Evolutionary conservation across 2,113 vertebrate species (phyloP).

Genomic region (Nesoenas mayeri): DNA sequence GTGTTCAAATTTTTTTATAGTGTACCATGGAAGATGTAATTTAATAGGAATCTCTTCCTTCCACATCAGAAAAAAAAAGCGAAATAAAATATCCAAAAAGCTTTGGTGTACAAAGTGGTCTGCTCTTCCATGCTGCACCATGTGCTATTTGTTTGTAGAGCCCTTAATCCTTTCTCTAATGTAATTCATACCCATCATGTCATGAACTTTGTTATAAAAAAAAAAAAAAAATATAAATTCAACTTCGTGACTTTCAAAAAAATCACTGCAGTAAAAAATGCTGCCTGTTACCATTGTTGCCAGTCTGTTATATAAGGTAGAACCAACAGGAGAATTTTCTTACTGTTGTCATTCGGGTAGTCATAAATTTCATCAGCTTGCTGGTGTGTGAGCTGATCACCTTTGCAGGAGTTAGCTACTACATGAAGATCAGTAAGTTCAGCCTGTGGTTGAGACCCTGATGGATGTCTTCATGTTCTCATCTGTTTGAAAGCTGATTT

Average conservation of each 20-base stretch:
- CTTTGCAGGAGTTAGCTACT: neutral
- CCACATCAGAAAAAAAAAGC: neutral
- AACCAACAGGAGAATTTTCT: neutral
- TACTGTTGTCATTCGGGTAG: neutral
- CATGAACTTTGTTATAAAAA: neutral
- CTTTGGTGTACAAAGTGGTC: neutral
- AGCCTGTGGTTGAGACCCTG: neutral
- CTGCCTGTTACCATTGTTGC: neutral
- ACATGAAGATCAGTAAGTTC: neutral
- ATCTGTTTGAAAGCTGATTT: neutral
- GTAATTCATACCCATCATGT: neutral
- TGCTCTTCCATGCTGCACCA: neutral
- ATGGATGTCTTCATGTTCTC: neutral
- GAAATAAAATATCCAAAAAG: neutral
- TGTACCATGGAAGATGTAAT: neutral
- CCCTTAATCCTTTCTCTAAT: neutral
- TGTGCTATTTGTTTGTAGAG: neutral
- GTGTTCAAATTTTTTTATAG: constrained; percentile 19
- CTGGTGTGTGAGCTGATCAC: neutral
- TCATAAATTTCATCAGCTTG: neutral
- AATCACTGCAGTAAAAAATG: neutral
- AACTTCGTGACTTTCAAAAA: neutral
- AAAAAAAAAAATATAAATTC: neutral
- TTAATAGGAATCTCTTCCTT: neutral
- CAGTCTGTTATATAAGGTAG: neutral